A percentile compares a stretch with the other conserved stretches of the same genome.
Conservation (phyloP, 2,888 invertebrate genomes). For the Hirtodrosophila duncani region DNA sequence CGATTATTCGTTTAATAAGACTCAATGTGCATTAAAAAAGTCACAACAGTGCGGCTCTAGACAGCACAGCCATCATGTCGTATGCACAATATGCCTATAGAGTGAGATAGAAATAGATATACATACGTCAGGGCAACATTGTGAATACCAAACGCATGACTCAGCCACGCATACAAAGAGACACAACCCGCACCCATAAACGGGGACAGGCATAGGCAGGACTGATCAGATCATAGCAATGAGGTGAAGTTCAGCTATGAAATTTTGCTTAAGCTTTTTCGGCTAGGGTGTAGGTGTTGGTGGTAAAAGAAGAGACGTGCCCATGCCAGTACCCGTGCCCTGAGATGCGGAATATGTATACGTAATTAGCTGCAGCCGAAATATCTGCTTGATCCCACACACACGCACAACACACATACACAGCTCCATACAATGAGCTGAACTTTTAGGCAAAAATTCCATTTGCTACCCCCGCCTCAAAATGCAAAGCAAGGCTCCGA, state of each 20-base stretch:
- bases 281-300: constrained; percentile 33
- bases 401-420: constrained; percentile 20
- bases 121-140: neutral
- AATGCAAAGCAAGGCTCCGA: constrained; percentile 55
- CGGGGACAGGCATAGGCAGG: constrained; percentile 1
- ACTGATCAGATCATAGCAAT: constrained; percentile 21
- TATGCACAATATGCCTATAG: constrained; percentile 23
- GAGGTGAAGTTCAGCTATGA: constrained; percentile 64
- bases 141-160: constrained; percentile 47
- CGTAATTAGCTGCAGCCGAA: constrained; percentile 54
- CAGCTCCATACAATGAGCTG: constrained; percentile 15
- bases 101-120: no score
- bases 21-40: constrained; percentile 6
- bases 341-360: constrained; percentile 26
- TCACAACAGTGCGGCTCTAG: neutral
- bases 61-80: constrained; percentile 24
- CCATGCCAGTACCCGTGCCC: constrained; percentile 60
- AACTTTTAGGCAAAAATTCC: constrained; percentile 63
- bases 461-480: constrained; percentile 62
- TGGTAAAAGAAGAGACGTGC: no score
- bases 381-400: no score
- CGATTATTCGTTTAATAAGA: constrained; percentile 44
- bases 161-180: constrained; percentile 28
- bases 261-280: constrained; percentile 25
- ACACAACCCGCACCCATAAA: constrained; percentile 7